These are phyloP conservation scores for Chloropsis hardwickii DNA, from an alignment of 2,113 vertebrate species.

Conservation along the genomic window DNA sequence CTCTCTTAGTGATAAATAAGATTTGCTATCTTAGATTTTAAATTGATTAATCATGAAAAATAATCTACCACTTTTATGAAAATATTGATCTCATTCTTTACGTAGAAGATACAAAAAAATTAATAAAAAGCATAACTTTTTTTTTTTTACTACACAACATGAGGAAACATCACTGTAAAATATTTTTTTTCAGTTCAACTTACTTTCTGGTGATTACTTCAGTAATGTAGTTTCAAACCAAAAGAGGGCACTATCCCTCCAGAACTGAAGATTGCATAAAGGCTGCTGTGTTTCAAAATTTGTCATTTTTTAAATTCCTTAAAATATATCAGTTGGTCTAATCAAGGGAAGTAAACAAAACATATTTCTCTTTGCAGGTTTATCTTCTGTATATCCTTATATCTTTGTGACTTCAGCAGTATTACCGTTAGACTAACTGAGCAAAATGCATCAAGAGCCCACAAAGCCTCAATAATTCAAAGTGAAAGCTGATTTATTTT, in stretches of 20 bases:
- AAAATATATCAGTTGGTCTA: not conserved
- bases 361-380: not conserved
- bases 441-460: not conserved
- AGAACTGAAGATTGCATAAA: not conserved
- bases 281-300: not conserved
- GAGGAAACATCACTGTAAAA: not conserved
- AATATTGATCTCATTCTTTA: not conserved
- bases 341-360: not conserved
- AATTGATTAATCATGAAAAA: not conserved
- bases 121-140: not conserved
- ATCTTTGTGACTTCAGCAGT: not conserved
- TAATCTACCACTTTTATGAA: not conserved
- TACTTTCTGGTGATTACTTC: not conserved
- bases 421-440: not conserved
- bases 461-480: not conserved
- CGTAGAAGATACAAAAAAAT: not conserved
- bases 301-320: not conserved
- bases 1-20: not conserved
- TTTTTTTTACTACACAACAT: not conserved
- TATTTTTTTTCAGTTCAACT: not conserved
- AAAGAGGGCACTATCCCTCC: conserved; percentile 50
- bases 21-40: not conserved
- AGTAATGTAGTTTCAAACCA: not conserved
- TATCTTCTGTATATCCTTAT: not conserved
- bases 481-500: not conserved